phyloP scores from a whole-genome alignment of 1,140 invertebrate species.

The Holotrichia oblita region DNA sequence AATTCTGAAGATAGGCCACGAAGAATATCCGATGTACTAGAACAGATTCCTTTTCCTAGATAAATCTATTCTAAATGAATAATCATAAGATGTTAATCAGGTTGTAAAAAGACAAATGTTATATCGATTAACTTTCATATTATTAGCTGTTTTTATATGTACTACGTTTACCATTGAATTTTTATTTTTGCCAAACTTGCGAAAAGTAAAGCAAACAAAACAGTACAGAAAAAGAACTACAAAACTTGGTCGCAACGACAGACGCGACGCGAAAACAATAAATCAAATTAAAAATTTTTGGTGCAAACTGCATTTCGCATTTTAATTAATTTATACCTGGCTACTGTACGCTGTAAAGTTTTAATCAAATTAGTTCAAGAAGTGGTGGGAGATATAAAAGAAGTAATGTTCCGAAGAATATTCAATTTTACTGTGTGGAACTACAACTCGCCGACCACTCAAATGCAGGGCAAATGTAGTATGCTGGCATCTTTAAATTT shows the following conservation, averaged over 20 bases:
- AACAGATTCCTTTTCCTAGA: too few species aligned
- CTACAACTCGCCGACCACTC: background rate
- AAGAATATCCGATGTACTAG: too few species aligned
- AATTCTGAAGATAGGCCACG: too few species aligned
- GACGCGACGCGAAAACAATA: background rate
- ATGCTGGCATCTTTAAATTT: background rate
- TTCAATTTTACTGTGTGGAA: background rate
- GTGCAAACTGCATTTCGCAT: constrained; percentile 19
- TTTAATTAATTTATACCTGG: background rate
- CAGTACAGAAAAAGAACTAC: too few species aligned
- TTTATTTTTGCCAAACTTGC: too few species aligned
- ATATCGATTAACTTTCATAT: too few species aligned
- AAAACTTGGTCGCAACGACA: background rate
- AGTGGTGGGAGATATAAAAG: background rate
- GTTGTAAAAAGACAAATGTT: too few species aligned
- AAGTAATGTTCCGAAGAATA: background rate
- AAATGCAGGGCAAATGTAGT: background rate
- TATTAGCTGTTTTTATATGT: too few species aligned
- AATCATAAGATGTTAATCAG: too few species aligned
- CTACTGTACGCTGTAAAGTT: background rate
- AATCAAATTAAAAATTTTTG: constrained; percentile 7
- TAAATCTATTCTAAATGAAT: too few species aligned
- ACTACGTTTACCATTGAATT: too few species aligned
- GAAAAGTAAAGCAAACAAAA: too few species aligned
- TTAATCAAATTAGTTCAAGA: constrained; percentile 1